These are phyloP conservation scores for Gnatocerus cornutus DNA, from an alignment of 2,888 invertebrate species.

Conservation along the genomic window DNA sequence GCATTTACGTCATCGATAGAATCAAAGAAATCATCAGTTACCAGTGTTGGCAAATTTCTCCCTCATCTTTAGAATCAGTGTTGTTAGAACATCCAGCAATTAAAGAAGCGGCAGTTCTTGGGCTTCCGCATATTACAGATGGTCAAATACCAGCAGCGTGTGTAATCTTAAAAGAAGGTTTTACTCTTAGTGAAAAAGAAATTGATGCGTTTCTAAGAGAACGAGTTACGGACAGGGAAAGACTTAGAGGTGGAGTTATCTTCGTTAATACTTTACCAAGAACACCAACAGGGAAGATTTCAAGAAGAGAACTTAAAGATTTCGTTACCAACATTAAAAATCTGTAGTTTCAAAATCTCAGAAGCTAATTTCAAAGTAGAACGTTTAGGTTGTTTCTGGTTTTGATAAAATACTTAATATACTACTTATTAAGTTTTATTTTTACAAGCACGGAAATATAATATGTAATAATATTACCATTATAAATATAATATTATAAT, in stretches of 20 bases:
- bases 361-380: no score
- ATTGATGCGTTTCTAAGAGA: conserved; percentile 41
- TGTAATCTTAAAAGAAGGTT: conserved; percentile 45
- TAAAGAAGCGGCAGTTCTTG: conserved; percentile 60
- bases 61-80: conserved; percentile 58
- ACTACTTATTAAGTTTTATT: no score
- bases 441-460: no score
- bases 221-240: conserved; percentile 49
- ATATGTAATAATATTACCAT: no score
- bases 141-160: conserved; percentile 57
- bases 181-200: conserved; percentile 24
- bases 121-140: conserved; percentile 57
- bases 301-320: conserved; percentile 6
- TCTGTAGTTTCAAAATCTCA: no score
- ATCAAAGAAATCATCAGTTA: conserved; percentile 64
- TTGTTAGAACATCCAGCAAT: conserved; percentile 60
- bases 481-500: no score
- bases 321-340: not conserved
- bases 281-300: conserved; percentile 49
- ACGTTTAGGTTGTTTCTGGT: no score
- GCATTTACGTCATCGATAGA: conserved; percentile 60
- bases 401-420: no score
- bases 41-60: conserved; percentile 62
- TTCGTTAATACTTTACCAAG: conserved; percentile 42
- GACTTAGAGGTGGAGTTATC: conserved; percentile 49